Conservation (phyloP, 2,113 vertebrate species). For the Myrmecophaga tridactyla region DNA sequence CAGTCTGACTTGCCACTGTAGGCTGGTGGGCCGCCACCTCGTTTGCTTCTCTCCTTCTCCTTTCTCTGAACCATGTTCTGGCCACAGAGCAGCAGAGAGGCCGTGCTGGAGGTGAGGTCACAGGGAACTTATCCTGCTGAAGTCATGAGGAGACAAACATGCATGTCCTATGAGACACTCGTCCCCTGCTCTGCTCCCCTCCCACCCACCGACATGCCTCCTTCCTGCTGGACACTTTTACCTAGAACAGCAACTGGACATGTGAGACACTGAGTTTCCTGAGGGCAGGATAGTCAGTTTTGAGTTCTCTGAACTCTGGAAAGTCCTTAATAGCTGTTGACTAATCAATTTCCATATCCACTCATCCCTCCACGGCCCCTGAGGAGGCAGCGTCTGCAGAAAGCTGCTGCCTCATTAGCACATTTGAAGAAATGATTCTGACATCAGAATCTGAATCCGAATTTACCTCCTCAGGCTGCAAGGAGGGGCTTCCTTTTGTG, state of each 20-base stretch:
- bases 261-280: not conserved
- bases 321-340: not conserved
- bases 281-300: not conserved
- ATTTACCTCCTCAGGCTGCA: not conserved
- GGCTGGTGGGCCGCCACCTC: not conserved
- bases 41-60: not conserved
- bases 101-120: not conserved
- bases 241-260: too few species aligned
- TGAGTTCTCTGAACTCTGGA: too few species aligned
- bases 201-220: not conserved
- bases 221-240: not conserved
- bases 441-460: not conserved
- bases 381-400: not conserved
- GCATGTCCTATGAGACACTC: fast-evolving
- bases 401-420: not conserved
- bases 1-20: not conserved
- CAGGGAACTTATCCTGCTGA: not conserved
- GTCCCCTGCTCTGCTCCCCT: not conserved
- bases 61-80: not conserved
- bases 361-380: not conserved
- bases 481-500: not conserved
- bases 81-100: not conserved
- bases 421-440: not conserved
- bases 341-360: not conserved
- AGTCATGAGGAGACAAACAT: not conserved